These are phyloP conservation scores for Cephalopachus bancanus DNA, from an alignment of 2,797 vertebrate species.

Conservation along the genomic window DNA sequence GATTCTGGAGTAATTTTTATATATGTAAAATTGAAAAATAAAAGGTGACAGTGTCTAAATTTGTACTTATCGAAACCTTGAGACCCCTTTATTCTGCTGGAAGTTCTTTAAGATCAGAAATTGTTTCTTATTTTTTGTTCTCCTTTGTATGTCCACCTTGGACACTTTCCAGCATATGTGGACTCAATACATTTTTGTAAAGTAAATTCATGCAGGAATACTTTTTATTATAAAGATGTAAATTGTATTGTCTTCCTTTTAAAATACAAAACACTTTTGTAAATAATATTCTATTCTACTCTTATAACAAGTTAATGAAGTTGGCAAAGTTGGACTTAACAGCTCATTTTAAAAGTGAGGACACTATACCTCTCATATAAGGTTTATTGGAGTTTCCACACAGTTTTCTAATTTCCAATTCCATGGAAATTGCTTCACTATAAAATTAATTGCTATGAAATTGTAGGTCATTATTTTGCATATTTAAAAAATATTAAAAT, in stretches of 20 bases:
- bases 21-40: background rate
- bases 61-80: background rate
- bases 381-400: background rate
- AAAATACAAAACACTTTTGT: background rate
- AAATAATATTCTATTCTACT: background rate
- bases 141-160: background rate
- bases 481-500: slow-evolving; percentile 3
- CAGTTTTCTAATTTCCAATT: background rate
- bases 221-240: background rate
- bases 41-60: background rate
- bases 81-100: background rate
- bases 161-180: background rate
- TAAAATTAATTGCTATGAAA: background rate
- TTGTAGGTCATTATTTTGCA: background rate
- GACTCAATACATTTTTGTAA: background rate
- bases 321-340: background rate
- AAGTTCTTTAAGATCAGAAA: background rate
- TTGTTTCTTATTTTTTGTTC: background rate
- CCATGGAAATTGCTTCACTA: background rate
- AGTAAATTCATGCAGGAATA: background rate
- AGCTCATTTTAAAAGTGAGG: slow-evolving; percentile 31
- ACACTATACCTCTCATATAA: background rate
- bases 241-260: background rate
- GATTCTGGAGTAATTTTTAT: background rate
- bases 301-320: background rate